phyloP scores from a whole-genome alignment of 1,140 invertebrate species.

The Neocloeon triangulifer region DNA sequence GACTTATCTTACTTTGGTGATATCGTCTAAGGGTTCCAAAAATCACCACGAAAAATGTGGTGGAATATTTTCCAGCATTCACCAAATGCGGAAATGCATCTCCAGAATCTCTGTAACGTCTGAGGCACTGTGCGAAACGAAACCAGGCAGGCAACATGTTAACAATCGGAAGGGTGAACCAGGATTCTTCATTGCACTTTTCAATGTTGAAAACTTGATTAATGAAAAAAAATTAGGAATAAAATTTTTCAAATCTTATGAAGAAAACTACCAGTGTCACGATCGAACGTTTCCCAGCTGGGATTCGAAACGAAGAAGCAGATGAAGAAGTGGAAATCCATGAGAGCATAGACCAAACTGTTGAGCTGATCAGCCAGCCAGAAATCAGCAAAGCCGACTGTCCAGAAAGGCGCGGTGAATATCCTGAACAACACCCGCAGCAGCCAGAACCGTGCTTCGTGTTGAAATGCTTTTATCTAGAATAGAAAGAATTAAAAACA shows the following conservation, averaged over 20 bases:
- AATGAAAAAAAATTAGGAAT: slow-evolving; percentile 3
- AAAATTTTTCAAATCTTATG: slow-evolving; percentile 4
- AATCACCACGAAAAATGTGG: slow-evolving; percentile 84
- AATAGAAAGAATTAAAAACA: slow-evolving; percentile 15
- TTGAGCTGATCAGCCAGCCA: slow-evolving; percentile 99
- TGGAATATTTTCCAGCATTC: slow-evolving; percentile 97
- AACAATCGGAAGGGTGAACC: slow-evolving; percentile 43
- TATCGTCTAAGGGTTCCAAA: slow-evolving; percentile 53
- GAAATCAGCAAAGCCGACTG: slow-evolving; percentile 96
- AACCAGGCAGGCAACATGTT: slow-evolving; percentile 90
- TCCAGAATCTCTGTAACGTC: slow-evolving; percentile 72
- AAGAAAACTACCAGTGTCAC: slow-evolving; percentile 4
- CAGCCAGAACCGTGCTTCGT: slow-evolving; percentile 34
- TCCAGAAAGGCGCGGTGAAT: slow-evolving; percentile 77
- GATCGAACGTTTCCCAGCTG: too few species aligned
- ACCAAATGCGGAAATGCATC: slow-evolving; percentile 88
- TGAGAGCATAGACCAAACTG: slow-evolving; percentile 66
- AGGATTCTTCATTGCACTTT: slow-evolving; percentile 10
- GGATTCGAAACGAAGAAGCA: slow-evolving; percentile 58
- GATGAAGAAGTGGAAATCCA: slow-evolving; percentile 86
- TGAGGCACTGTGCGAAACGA: slow-evolving; percentile 88
- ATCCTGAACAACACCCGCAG: slow-evolving; percentile 32
- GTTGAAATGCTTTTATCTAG: slow-evolving; percentile 25
- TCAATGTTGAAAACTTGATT: slow-evolving; percentile 5
- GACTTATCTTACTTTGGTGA: slow-evolving; percentile 29